Evolutionary conservation across 2,113 vertebrate genomes (phyloP), one percentile per base, ranked within the genome.

Genomic region (Numenius arquata): DNA sequence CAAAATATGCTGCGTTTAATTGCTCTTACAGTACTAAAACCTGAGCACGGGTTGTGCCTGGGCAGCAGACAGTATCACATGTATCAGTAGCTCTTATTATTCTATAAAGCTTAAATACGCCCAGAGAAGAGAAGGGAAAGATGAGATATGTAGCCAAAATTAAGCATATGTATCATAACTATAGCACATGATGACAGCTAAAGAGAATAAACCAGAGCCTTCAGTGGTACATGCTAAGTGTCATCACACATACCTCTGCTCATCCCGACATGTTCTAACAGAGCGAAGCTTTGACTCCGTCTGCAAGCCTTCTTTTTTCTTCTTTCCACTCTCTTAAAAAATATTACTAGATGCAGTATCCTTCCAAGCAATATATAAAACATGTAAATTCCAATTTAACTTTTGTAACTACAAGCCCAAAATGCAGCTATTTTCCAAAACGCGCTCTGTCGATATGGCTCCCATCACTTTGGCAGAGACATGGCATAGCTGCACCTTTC

Each of bases 401-500:
- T 95, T 86, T 85, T 93, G 90, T 38, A 97, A 97, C 71, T 95
- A 78, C 61, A 98, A 96, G 94, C 71, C 91, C 83, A 62, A 93
- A 89, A 85, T 2, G 76, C 92, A 86, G 91, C 40, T 89, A 55
- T 87, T 91, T 97, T 95, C 94, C 87, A 90, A 96, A 94, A 96
- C 13, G 32, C 41, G 21, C 74, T 85, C 89, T 62, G 86, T 77
- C 65, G 76, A 95, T 92, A 96, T 34, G 79, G 95, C 96, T 96
- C 89, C 96, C 95, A 95, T 97, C 89, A 76, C 86, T 97, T 84
- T 95, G 97, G 96, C 95, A 97, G 93, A 90, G 95, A 85, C 78
- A 52, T 93, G 97, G 94, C 89, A 96, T 36, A 96, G 91, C 87
- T 97, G 53, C 95, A 92, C 94, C 96, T 97, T 97, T 97, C 97